Base-by-base conservation (phyloP, 2,113 vertebrate genomes). In the Dermatemys mawii region DNA sequence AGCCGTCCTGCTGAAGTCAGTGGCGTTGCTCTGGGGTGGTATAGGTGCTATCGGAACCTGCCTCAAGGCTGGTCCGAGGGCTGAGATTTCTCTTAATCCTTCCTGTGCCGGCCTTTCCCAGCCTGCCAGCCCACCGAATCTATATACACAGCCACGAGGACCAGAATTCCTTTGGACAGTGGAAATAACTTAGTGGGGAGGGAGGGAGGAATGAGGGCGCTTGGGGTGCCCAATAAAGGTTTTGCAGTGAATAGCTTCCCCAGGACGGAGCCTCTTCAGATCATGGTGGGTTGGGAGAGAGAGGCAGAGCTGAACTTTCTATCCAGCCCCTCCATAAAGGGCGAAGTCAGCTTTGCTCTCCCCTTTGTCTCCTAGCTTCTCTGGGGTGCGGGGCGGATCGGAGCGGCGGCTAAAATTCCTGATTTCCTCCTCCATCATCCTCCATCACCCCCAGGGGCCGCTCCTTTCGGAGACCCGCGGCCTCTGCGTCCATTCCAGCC, bases 311-410 rank as follows among this genome's bases (percentile, higher is more conserved):
- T 44, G 41, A 4, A 24, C 41, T 46, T 46, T 27, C 41, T 46
- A 12, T 46, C 10, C 38, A 26, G n/a, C 38, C 70, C 38, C 24
- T 41, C 41, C 24, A 4, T 11, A 46, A 2, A 46, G 26, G 41
- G 41, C 26, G 1, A 76, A 46, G 8, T 26, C 41, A 4, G 22
- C 22, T 11, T 46, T 44, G 41, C 70, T 75, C 38, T 41, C 70
- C 67, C 67, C 70, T 75, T 24, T 44, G 22, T 22, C 21, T 75
- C 12, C 70, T 73, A 11, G 70, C 24, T 16, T 70, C n/a, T 4
- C 24, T 1, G 19, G 8, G 22, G 4, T 38, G 11, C 10, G 73
- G 32, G 11, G 2, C 21, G 79, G 8, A 0, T 1, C 9, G 80
- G 55, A 50, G 21, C 2, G 1, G 2, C 79, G 41, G 76, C 76